Evolutionary conservation across 2,888 invertebrate genomes (phyloP), one percentile per base, ranked within the genome.

Genomic region (Macrophya annulata): DNA sequence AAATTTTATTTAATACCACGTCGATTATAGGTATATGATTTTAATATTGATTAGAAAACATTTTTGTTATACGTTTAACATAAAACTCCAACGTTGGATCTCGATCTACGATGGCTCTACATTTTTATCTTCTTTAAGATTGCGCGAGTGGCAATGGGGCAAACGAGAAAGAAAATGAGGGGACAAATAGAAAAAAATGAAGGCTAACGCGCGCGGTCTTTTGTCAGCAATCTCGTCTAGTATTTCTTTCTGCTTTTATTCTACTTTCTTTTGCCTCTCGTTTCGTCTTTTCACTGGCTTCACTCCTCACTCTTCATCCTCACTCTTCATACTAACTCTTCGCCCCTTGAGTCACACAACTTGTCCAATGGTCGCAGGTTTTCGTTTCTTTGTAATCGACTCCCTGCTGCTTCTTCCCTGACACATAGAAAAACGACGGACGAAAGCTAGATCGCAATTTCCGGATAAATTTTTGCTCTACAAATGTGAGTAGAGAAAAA

Each of bases 171-270:
- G 81, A 81, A 81, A 81, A 62, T 59, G 81, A 81, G 81, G 37
- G 81, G 81, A 59, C 59, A 43, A 81, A 81, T 59, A 43, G 81
- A 81, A 81, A 43, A 81, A 81, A 81, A 81, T 40, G 37, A 43
- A 81, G 43, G 59, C 59, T 62, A 62, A 81, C 59, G 59, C 62
- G 79, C 62, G 40, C 48, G 68, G 83, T 83, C 83, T 83, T 83
- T 83, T 83, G 83, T 83, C 83, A 83, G 83, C 83, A 71, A 83
- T 83, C 83, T 71, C 83, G 48, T 68, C 71, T 62, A 71, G 68
- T 81, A 59, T 59, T 59, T 81, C 81, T 81, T 81, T 62, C 81
- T 51, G 37, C 81, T 81, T 68, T 62, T 45, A 83, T 48, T 51
- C 83, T 55, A 68, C 83, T 83, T 83, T 37, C 68, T 62, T 81